Percentiles rank a stretch among this genome's conserved stretches.
Evolutionary conservation across 2,888 invertebrate genomes (phyloP).

Genomic region (Trachelus iudaicus): DNA sequence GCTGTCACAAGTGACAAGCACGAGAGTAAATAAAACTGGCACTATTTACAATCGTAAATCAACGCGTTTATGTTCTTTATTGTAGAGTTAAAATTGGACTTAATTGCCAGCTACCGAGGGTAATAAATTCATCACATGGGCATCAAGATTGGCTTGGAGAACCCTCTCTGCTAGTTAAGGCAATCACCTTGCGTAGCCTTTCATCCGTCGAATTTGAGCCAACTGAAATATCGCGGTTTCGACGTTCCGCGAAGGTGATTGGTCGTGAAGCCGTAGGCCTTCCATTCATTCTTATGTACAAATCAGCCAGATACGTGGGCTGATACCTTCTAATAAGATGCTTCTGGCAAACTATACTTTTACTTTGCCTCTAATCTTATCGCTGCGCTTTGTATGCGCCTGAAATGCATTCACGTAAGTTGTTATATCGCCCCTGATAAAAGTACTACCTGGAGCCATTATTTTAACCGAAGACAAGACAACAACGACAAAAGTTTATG

Average conservation of each 20-base stretch:
- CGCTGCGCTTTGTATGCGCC: not conserved
- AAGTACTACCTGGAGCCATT: not conserved
- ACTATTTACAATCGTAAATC: not conserved
- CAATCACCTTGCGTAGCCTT: constrained; percentile 3
- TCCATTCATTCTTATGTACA: not conserved
- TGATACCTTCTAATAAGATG: not conserved
- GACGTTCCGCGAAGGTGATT: not conserved
- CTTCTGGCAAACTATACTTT: not conserved
- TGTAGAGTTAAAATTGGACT: constrained; percentile 5
- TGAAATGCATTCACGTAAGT: not conserved
- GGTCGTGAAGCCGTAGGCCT: not conserved
- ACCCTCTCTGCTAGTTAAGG: not conserved
- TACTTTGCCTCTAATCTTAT: not conserved
- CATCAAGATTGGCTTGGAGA: not conserved
- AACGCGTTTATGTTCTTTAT: not conserved
- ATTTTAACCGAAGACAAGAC: not conserved
- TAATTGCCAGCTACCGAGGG: constrained; percentile 1
- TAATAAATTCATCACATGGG: constrained; percentile 2
- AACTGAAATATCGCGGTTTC: not conserved
- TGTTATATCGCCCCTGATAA: not conserved
- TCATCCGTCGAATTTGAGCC: constrained; percentile 8
- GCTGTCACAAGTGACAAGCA: not conserved
- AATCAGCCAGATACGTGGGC: not conserved
- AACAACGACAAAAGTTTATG: not conserved
- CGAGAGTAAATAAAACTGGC: not conserved